phyloP scores from a whole-genome alignment of 2,888 invertebrate genomes.

The Dolomedes plantarius region DNA sequence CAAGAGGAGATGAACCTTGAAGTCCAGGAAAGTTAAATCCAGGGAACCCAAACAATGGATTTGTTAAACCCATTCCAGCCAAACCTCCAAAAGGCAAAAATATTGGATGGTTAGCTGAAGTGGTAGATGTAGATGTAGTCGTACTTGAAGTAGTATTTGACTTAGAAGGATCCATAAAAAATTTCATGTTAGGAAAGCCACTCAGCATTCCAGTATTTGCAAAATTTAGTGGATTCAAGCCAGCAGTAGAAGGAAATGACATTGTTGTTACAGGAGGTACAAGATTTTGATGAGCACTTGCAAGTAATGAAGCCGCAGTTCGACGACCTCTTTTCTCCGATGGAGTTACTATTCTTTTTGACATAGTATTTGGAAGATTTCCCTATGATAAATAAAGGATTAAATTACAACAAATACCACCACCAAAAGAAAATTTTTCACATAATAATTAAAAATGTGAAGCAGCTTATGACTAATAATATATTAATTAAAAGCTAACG shows the following conservation, averaged over 20 bases:
- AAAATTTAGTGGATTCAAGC: slow-evolving; percentile 74
- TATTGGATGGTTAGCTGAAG: slow-evolving; percentile 74
- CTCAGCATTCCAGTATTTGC: slow-evolving; percentile 75
- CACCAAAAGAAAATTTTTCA: too few species aligned
- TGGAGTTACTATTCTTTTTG: slow-evolving; percentile 63
- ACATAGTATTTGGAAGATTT: slow-evolving; percentile 67
- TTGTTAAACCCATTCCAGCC: slow-evolving; percentile 84
- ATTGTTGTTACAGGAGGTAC: slow-evolving; percentile 75
- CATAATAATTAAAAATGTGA: not conserved
- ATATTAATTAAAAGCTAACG: too few species aligned
- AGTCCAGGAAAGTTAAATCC: slow-evolving; percentile 73
- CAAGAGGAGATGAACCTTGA: slow-evolving; percentile 62
- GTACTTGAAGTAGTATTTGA: slow-evolving; percentile 69
- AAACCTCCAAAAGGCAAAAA: slow-evolving; percentile 80
- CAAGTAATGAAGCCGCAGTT: slow-evolving; percentile 72
- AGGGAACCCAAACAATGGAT: slow-evolving; percentile 82
- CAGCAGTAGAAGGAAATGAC: slow-evolving; percentile 75
- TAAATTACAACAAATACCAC: too few species aligned
- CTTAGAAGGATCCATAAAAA: slow-evolving; percentile 73
- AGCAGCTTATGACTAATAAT: too few species aligned
- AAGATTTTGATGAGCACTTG: slow-evolving; percentile 66
- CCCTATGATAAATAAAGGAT: slow-evolving; percentile 63
- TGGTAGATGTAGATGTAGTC: slow-evolving; percentile 65
- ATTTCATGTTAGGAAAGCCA: slow-evolving; percentile 76
- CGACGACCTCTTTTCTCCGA: slow-evolving; percentile 70